phyloP scores from a whole-genome alignment of 2,113 vertebrate species.

The Puffinus mauretanicus region DNA sequence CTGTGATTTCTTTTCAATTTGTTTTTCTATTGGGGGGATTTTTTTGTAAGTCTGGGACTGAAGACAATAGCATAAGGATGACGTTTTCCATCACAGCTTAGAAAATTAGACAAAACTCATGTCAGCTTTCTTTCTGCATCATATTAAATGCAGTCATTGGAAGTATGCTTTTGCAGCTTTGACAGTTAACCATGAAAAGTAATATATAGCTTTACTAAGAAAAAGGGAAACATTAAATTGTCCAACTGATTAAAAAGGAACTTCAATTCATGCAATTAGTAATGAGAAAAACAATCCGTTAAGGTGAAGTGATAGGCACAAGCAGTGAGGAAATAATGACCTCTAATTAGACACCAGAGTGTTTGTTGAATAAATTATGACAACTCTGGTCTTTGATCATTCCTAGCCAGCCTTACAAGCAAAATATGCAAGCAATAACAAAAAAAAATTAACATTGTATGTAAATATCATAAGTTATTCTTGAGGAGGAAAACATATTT shows the following conservation, averaged over 20 bases:
- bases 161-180: neutral
- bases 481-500: neutral
- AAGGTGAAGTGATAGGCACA: neutral
- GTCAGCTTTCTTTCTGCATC: neutral
- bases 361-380: conserved; percentile 10
- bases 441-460: neutral
- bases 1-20: neutral
- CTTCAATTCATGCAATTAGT: neutral
- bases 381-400: neutral
- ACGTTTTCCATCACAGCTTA: neutral
- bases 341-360: neutral
- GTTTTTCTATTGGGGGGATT: neutral
- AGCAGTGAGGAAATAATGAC: neutral
- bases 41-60: neutral
- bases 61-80: neutral
- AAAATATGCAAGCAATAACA: neutral
- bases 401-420: neutral
- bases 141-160: neutral
- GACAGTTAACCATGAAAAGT: neutral
- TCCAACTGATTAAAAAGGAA: neutral
- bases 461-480: neutral
- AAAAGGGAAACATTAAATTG: neutral
- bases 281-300: conserved; percentile 10
- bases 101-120: neutral
- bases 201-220: neutral